Percentiles rank a stretch among this genome's conserved stretches.
Evolutionary conservation across 2,797 vertebrate genomes (phyloP).

Genomic region (Cossypha polioptera): DNA sequence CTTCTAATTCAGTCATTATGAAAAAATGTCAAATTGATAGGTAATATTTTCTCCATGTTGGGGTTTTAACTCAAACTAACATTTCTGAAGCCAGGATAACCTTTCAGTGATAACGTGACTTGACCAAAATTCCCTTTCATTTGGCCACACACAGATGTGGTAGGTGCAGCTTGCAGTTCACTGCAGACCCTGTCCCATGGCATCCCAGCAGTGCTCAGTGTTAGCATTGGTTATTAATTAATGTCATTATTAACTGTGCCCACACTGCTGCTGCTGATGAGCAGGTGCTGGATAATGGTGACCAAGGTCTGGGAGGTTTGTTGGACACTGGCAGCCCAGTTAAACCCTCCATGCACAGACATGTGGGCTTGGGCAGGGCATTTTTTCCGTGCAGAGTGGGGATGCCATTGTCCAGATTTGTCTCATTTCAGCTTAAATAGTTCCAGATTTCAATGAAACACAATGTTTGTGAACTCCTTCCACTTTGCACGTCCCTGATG

Average conservation of each 20-base stretch:
- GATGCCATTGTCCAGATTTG: conserved; percentile 43
- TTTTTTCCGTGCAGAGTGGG: not conserved
- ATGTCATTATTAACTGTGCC: too few relatives aligned
- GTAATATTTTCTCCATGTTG: rapidly evolving
- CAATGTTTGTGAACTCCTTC: conserved; percentile 4
- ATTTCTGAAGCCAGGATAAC: not conserved
- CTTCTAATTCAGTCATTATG: not conserved
- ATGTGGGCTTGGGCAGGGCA: not conserved
- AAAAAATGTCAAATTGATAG: not conserved
- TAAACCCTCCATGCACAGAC: not conserved
- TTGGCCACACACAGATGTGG: not conserved
- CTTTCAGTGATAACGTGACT: not conserved
- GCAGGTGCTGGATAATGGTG: not conserved
- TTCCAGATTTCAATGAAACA: conserved; percentile 52
- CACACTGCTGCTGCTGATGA: not conserved
- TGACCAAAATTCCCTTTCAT: not conserved
- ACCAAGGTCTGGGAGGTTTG: not conserved
- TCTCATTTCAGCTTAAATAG: conserved; percentile 37
- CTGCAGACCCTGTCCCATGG: rapidly evolving
- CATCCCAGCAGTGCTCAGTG: not conserved
- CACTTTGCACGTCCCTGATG: not conserved
- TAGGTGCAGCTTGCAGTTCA: not conserved
- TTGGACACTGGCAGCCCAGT: not conserved
- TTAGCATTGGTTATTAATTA: not conserved
- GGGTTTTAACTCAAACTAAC: not conserved